phyloP scores from a whole-genome alignment of 2,797 vertebrate genomes.

The Tapera naevia region DNA sequence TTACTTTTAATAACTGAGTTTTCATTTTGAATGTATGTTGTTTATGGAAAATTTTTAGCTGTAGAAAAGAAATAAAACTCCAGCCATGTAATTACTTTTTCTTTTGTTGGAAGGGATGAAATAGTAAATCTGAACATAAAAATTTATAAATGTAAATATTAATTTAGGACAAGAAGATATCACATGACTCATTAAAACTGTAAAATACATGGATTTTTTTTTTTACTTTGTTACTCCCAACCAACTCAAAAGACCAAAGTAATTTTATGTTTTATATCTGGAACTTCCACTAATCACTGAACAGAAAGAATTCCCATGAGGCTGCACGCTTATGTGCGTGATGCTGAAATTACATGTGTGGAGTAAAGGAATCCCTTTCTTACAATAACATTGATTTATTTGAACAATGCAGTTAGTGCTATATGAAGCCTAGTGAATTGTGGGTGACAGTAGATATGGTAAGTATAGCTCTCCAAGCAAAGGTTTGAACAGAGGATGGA shows the following conservation, averaged over 20 bases:
- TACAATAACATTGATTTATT: not conserved
- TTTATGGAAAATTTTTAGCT: not conserved
- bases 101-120: not conserved
- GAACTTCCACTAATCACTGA: not conserved
- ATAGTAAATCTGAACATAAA: not conserved
- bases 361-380: not conserved
- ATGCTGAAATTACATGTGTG: not conserved
- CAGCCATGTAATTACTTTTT: fast-evolving
- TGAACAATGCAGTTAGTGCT: not conserved
- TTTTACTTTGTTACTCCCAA: not conserved
- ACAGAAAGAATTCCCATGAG: not conserved
- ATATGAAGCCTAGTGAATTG: not conserved
- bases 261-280: not conserved
- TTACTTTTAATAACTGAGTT: not conserved
- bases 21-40: not conserved
- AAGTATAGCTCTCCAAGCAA: not conserved
- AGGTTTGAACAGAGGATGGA: not conserved
- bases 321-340: fast-evolving
- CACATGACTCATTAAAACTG: not conserved
- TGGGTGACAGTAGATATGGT: not conserved
- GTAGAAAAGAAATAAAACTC: not conserved
- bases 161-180: not conserved
- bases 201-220: not conserved
- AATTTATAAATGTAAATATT: not conserved
- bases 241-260: not conserved